Evolutionary conservation across 2,113 vertebrate genomes (phyloP).

Genomic region (Rhinopithecus roxellana): DNA sequence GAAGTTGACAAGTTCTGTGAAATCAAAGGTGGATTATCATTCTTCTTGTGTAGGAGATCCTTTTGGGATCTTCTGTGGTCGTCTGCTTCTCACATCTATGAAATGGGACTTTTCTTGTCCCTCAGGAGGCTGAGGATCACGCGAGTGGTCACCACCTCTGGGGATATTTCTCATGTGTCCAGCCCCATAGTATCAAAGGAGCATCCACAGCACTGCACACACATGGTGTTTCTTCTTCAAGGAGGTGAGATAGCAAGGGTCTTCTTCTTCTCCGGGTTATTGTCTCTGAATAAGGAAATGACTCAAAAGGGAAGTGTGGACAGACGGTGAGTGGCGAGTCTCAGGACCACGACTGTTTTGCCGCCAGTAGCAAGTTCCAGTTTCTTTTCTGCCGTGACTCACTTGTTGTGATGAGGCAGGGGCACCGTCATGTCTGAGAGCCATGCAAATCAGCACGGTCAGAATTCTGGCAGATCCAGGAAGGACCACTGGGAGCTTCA

Average conservation of each 20-base stretch:
- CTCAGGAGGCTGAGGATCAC: rapidly evolving
- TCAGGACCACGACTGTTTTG: not conserved
- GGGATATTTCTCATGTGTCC: rapidly evolving
- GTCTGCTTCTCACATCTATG: not conserved
- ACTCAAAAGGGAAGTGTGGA: not conserved
- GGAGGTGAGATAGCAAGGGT: rapidly evolving
- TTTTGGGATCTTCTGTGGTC: rapidly evolving
- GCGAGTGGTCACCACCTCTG: rapidly evolving
- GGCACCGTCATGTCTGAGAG: rapidly evolving
- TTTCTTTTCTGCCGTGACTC: not conserved
- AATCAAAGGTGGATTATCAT: rapidly evolving
- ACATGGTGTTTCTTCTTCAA: rapidly evolving
- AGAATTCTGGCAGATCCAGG: rapidly evolving
- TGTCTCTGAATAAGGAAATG: not conserved
- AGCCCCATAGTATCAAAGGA: rapidly evolving
- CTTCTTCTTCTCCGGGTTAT: rapidly evolving
- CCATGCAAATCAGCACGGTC: rapidly evolving
- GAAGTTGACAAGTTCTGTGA: rapidly evolving
- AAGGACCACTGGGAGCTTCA: rapidly evolving
- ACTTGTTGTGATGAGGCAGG: rapidly evolving
- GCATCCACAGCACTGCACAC: rapidly evolving
- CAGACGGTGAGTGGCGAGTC: rapidly evolving
- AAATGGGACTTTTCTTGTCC: rapidly evolving
- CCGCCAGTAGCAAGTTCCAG: rapidly evolving
- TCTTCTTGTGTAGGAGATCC: no score